These are phyloP conservation scores for Dipodomys merriami DNA, from an alignment of 2,113 vertebrate species.

Conservation along the genomic window DNA sequence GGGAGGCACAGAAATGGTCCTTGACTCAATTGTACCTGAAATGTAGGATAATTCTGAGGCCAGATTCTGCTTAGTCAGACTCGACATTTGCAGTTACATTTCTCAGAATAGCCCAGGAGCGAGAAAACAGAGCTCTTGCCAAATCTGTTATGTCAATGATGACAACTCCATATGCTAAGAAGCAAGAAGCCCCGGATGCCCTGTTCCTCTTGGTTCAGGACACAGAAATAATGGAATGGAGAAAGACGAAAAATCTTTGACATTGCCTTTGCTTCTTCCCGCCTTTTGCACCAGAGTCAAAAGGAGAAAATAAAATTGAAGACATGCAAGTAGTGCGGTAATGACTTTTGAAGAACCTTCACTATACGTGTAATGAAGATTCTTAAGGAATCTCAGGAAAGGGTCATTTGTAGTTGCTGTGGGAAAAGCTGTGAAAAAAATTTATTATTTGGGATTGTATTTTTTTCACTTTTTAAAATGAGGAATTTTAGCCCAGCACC, in stretches of 20 bases:
- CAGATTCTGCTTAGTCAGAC: conserved; percentile 63
- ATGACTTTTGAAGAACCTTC: not conserved
- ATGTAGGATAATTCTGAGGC: conserved; percentile 24
- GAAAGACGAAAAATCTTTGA: not conserved
- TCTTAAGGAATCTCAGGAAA: conserved; percentile 38
- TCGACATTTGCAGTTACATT: conserved; percentile 24
- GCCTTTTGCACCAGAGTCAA: not conserved
- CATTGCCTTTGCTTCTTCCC: not conserved
- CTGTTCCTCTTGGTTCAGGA: conserved; percentile 31
- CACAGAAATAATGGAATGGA: not conserved
- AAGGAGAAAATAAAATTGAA: not conserved
- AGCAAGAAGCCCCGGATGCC: not conserved
- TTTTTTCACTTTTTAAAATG: not conserved
- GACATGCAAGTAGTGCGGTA: not conserved
- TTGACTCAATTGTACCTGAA: conserved; percentile 26
- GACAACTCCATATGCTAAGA: conserved; percentile 46
- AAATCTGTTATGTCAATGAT: conserved; percentile 31
- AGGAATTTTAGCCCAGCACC: not conserved
- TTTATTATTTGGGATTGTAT: not conserved
- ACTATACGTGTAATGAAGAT: not conserved
- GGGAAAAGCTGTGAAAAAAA: not conserved
- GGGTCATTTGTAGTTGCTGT: conserved; percentile 15
- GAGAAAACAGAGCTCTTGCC: conserved; percentile 53
- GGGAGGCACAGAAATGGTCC: not conserved
- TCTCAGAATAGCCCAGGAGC: conserved; percentile 62